Percentiles rank a stretch among this genome's conserved stretches.
These are phyloP conservation scores for Hydrochoerus hydrochaeris DNA, from an alignment of 2,113 vertebrate species.

Conservation along the genomic window DNA sequence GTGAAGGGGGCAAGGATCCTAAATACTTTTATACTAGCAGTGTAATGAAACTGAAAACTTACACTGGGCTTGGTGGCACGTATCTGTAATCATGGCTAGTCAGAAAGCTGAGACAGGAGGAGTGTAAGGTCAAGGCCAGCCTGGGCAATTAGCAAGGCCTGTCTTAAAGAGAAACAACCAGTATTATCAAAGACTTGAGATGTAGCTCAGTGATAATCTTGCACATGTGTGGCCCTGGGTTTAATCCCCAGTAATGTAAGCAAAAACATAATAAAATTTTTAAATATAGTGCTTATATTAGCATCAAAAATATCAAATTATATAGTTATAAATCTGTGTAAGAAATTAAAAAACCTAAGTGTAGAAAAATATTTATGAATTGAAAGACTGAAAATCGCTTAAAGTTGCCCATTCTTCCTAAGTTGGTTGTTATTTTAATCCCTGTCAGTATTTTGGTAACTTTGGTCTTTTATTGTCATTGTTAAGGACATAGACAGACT, in stretches of 20 bases:
- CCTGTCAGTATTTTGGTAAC: not conserved
- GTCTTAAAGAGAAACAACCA: not conserved
- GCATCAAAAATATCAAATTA: too few relatives aligned
- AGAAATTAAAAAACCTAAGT: constrained; percentile 47
- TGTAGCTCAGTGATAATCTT: not conserved
- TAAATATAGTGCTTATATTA: too few relatives aligned
- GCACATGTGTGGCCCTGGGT: not conserved
- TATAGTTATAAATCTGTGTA: not conserved
- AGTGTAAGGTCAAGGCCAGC: not conserved
- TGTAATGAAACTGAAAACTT: not conserved
- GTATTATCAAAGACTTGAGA: not conserved
- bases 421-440: constrained; percentile 5
- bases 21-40: not conserved
- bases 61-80: not conserved
- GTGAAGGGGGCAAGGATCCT: not conserved
- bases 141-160: not conserved
- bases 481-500: not conserved
- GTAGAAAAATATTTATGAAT: not conserved
- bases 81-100: not conserved
- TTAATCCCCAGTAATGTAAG: not conserved
- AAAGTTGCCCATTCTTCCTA: not conserved
- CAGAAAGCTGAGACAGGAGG: not conserved
- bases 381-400: constrained; percentile 25
- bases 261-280: too few relatives aligned
- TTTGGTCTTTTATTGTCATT: not conserved